Base-by-base conservation (phyloP, 2,113 vertebrate genomes). In the Cyanoderma ruficeps region DNA sequence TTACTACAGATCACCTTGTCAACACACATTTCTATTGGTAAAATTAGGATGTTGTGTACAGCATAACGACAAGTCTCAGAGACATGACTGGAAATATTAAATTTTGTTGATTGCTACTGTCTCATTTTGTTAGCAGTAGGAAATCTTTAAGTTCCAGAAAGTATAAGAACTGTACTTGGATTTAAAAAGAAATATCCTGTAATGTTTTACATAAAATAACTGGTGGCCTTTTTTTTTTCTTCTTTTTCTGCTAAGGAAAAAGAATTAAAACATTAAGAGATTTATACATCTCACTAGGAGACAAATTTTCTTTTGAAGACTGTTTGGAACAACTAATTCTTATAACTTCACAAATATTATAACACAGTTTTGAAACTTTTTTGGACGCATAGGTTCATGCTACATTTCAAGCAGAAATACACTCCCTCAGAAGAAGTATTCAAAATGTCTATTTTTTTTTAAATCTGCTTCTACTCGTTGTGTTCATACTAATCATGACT, bases 251-350 rank as follows among this genome's bases (percentile, higher is more conserved):
- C 14, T 39, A 57, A 76, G 90, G 21, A 20, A 84, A 90, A 97
- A 78, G 7, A 44, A 90, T 88, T 84, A 74, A 69, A 87, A 49
- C 49, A 64, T 78, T 82, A 50, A 64, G 49, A 95, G 60, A 44
- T 50, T 52, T 91, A 78, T 31, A 10, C 15, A 71, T 33, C 46
- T 87, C 44, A 71, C 30, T 50, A 63, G 72, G 57, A 93, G 39
- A 82, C 19, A 81, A 67, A 25, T 77, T 82, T 94, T 92, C 42
- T 70, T 95, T 65, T 88, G 56, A 76, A 95, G 81, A 91, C 14
- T 69, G 6, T 86, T 96, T 83, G 65, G 35, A 79, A 35, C 74
- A 93, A 74, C 56, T 89, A 76, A 52, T 41, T 80, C 37, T 60
- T 89, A 72, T 25, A 44, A 47, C 33, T 87, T 91, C 55, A 85